phyloP scores from a whole-genome alignment of 2,113 vertebrate genomes.

The Bubalus kerabau region DNA sequence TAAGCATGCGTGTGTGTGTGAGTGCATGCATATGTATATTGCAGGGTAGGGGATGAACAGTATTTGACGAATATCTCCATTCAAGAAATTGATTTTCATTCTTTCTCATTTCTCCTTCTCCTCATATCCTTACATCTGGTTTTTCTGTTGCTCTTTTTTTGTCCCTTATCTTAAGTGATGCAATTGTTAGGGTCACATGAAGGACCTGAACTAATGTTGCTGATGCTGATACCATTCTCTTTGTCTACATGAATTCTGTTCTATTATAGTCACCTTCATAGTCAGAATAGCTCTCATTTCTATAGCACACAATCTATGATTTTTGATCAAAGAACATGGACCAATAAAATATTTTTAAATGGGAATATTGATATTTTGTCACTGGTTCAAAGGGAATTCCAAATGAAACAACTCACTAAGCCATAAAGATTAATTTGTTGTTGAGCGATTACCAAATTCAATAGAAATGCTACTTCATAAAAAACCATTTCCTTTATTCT shows the following conservation, averaged over 20 bases:
- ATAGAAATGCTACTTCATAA: slow-evolving; percentile 17
- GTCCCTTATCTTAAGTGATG: neutral
- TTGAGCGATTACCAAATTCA: slow-evolving; percentile 27
- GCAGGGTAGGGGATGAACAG: neutral
- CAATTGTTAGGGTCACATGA: neutral
- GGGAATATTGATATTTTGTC: slow-evolving; percentile 12
- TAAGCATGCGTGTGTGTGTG: neutral
- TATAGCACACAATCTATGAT: neutral
- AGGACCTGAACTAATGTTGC: neutral
- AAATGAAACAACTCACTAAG: neutral
- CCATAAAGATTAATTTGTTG: slow-evolving; percentile 13
- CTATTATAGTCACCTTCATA: neutral
- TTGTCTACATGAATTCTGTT: neutral
- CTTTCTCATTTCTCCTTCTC: neutral
- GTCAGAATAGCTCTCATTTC: neutral
- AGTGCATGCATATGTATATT: neutral
- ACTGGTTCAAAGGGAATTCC: neutral
- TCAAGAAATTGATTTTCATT: neutral
- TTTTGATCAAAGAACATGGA: neutral
- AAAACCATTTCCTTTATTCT: slow-evolving; percentile 33
- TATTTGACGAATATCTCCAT: neutral
- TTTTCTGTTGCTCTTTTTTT: neutral
- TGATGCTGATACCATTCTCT: neutral
- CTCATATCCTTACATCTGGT: neutral
- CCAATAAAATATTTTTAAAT: neutral